Base-by-base conservation (phyloP, 2,888 invertebrate species). In the Sinopyrophorus schimmeli region DNA sequence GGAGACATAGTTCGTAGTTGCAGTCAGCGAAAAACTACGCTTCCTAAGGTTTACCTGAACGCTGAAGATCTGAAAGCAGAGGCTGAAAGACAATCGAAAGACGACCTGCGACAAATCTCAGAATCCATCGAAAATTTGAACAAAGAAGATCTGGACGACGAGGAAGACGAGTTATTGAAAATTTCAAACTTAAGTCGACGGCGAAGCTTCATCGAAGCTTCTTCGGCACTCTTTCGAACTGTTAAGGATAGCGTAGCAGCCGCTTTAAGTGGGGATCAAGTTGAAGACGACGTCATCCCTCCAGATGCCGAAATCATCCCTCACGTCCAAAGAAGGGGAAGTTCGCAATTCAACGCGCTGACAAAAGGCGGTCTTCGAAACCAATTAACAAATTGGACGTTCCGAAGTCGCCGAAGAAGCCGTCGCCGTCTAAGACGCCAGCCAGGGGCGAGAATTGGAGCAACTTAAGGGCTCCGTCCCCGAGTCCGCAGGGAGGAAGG, bases 1-100 rank as follows among this genome's bases (percentile, higher is more conserved):
- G 86, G 87, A 10, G 89, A 85, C 66, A 83, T 91, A 55, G 87
- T 91, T 1, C 82, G 81, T 60, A 86, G 84, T 66, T 83, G 83
- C 61, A 83, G 87, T 12, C 59, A 55, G 32, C 61, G 58, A 60
- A 55, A 57, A 53, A 50, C 60, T 47, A 50, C 24, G 12, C 32
- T 28, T 35, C 47, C 51, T 6, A 14, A 38, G 24, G 17, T 64
- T 14, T 57, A 62, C 54, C 42, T 61, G 47, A 57, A 65, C 51
- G 54, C 61, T 15, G 67, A 65, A 15, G 58, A 64, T 6, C 46
- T 70, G 20, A 70, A 72, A 54, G 64, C 70, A 44, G 68, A 69
- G 20, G 59, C 67, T 32, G 63, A 64, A 5, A 69, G 71, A 49
- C 67, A 63, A 26, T 59, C 42, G 0, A 35, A 17, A 5, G 50